Percentiles rank a stretch among this genome's conserved stretches.
These are phyloP conservation scores for Amaurobius ferox DNA, from an alignment of 2,888 invertebrate species.

Conservation along the genomic window DNA sequence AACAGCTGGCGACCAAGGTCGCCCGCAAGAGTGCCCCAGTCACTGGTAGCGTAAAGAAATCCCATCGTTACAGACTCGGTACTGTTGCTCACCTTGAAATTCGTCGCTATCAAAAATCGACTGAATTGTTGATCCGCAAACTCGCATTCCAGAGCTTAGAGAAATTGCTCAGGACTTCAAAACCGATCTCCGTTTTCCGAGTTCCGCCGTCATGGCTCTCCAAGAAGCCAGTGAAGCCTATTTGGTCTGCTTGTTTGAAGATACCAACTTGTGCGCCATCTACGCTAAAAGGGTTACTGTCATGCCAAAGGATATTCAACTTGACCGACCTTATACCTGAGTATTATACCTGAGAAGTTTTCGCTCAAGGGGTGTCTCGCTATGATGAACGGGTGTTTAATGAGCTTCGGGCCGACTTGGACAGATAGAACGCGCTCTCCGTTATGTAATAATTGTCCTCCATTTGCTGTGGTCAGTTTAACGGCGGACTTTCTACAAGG, in stretches of 20 bases:
- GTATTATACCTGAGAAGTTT: no score
- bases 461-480: no score
- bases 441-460: no score
- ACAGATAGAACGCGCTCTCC: no score
- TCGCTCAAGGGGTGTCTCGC: no score
- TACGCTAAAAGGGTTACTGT: conserved; percentile 98
- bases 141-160: conserved; percentile 34
- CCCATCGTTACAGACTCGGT: conserved; percentile 96
- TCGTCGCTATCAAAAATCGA: conserved; percentile 96
- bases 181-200: conserved; percentile 29
- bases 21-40: conserved; percentile 96
- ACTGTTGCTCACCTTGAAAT: conserved; percentile 98
- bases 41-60: conserved; percentile 96
- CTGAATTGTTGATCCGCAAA: conserved; percentile 91
- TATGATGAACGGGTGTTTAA: no score
- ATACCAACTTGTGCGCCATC: conserved; percentile 97
- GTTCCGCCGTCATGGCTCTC: conserved; percentile 42
- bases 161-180: conserved; percentile 49
- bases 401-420: no score
- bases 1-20: conserved; percentile 94
- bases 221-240: conserved; percentile 82
- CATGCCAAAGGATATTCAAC: conserved; percentile 98
- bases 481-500: no score
- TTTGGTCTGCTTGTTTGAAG: conserved; percentile 95
- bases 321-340: conserved; percentile 2